Conservation (phyloP, 2,113 vertebrate genomes). For the Cololabis saira region DNA sequence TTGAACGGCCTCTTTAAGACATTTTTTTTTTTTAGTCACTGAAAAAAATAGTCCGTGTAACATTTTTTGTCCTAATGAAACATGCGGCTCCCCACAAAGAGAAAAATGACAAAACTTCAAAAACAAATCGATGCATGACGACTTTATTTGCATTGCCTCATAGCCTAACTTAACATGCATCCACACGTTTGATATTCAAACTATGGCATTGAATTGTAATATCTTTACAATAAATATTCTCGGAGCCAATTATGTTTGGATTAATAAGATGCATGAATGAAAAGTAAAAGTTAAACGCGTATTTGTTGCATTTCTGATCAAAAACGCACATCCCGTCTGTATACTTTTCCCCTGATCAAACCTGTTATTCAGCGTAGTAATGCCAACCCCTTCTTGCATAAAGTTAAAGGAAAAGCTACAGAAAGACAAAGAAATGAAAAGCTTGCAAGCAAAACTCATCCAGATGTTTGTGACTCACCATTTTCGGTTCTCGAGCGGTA, state of each 20-base stretch:
- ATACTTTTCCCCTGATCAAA: too few relatives aligned
- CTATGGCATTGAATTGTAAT: too few relatives aligned
- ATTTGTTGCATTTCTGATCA: background rate
- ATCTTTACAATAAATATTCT: background rate
- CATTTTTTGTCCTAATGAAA: background rate
- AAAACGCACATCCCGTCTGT: background rate
- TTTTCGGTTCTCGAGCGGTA: slow-evolving; percentile 64
- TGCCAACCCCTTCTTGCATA: background rate
- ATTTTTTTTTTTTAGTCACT: background rate
- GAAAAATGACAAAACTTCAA: background rate
- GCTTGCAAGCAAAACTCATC: slow-evolving; percentile 43
- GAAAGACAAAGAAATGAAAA: slow-evolving; percentile 50
- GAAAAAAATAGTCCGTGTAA: background rate
- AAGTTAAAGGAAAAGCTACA: slow-evolving; percentile 6
- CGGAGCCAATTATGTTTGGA: background rate
- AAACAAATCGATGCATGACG: too few relatives aligned
- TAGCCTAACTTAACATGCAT: too few relatives aligned
- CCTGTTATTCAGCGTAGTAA: background rate
- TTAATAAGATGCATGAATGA: too few relatives aligned
- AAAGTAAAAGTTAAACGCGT: background rate
- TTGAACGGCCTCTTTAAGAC: too few relatives aligned
- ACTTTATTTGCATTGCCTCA: too few relatives aligned
- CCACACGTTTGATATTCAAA: too few relatives aligned
- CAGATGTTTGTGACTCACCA: slow-evolving; percentile 76
- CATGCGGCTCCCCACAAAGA: background rate